phyloP scores from a whole-genome alignment of 2,797 vertebrate genomes.

The Trichosurus vulpecula region DNA sequence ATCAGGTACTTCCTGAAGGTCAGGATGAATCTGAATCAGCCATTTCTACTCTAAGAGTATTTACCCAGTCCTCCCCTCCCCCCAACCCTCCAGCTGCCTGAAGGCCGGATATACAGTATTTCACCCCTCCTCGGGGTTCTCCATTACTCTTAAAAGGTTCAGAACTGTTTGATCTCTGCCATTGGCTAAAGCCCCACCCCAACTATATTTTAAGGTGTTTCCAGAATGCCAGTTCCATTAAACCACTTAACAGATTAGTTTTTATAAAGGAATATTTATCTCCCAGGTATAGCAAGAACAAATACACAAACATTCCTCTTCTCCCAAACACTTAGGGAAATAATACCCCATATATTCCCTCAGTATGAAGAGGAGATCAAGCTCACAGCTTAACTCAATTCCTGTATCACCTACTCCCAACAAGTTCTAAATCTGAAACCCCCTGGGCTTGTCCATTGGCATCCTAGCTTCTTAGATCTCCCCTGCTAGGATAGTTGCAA shows the following conservation, averaged over 20 bases:
- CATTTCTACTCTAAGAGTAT: background rate
- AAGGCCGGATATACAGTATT: background rate
- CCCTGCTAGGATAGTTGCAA: background rate
- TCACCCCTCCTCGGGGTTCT: background rate
- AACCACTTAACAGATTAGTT: background rate
- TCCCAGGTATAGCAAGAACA: background rate
- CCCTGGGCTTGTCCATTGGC: background rate
- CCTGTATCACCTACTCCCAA: background rate
- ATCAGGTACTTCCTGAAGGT: background rate
- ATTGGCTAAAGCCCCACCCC: background rate
- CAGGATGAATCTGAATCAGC: background rate
- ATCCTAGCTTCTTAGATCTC: background rate
- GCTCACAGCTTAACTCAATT: background rate
- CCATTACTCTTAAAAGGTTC: background rate
- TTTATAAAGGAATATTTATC: background rate
- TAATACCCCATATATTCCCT: no score
- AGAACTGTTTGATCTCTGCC: background rate
- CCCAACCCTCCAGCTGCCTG: background rate
- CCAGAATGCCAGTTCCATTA: background rate
- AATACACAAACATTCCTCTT: background rate
- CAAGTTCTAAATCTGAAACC: background rate
- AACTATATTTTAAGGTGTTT: background rate
- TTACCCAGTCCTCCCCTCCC: no score
- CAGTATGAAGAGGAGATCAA: background rate
- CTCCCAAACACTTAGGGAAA: background rate